Evolutionary conservation across 2,113 vertebrate genomes (phyloP).

Genomic region (Collichthys lucidus): DNA sequence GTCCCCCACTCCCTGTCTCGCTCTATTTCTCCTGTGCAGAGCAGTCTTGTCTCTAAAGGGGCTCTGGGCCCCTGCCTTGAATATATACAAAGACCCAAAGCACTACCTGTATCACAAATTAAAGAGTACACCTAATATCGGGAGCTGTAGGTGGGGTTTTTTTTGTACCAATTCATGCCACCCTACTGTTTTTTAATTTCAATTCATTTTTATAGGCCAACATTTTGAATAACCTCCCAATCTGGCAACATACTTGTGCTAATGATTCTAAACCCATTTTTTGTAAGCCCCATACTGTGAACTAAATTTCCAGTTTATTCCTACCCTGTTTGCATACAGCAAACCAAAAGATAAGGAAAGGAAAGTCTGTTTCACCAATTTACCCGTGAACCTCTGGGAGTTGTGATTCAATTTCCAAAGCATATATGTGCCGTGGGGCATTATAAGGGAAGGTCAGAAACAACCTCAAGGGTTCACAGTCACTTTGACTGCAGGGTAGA

Average conservation of each 20-base stretch:
- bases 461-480: conserved; percentile 35
- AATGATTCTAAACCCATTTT: not conserved
- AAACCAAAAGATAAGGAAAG: conserved; percentile 54
- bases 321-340: conserved; percentile 10
- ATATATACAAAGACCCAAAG: conserved; percentile 37
- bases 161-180: not conserved
- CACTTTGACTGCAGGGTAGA: conserved; percentile 64
- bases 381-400: conserved; percentile 78
- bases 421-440: conserved; percentile 62
- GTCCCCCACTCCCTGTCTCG: conserved; percentile 17
- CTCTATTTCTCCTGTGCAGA: conserved; percentile 49
- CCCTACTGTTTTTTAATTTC: conserved; percentile 4
- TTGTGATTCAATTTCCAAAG: conserved; percentile 84
- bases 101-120: not conserved
- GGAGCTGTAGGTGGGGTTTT: conserved; percentile 8
- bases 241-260: conserved; percentile 1
- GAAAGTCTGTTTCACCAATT: conserved; percentile 79
- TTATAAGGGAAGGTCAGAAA: conserved; percentile 58
- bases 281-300: not conserved
- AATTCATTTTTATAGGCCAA: not conserved
- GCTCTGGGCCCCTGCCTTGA: conserved; percentile 37
- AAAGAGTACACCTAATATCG: conserved; percentile 2
- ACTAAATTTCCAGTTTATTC: conserved; percentile 5
- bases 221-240: conserved; percentile 16
- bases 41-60: conserved; percentile 30